Percentiles rank a stretch among this genome's conserved stretches.
phyloP scores from a whole-genome alignment of 2,888 invertebrate genomes.

The Muschampia plurimacula region DNA sequence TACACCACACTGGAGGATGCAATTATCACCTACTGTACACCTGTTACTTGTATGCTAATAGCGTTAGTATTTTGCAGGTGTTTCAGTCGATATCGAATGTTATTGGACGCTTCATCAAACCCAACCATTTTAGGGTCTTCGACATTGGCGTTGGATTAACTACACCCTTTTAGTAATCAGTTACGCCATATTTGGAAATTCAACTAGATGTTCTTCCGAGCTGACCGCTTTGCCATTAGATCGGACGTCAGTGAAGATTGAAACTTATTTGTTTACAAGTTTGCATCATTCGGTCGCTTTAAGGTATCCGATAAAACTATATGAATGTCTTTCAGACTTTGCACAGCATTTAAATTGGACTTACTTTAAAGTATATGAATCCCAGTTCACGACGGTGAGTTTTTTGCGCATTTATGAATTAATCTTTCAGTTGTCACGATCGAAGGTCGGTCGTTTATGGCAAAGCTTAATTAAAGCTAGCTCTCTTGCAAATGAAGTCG shows the following conservation, averaged over 20 bases:
- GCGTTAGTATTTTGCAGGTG: conserved; percentile 51
- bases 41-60: conserved; percentile 62
- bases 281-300: conserved; percentile 33
- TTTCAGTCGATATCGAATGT: conserved; percentile 38
- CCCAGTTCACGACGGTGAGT: conserved; percentile 29
- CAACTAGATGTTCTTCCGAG: conserved; percentile 29
- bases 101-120: conserved; percentile 50
- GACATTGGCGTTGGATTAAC: conserved; percentile 10
- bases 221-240: conserved; percentile 32
- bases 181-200: conserved; percentile 48
- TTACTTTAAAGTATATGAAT: neutral
- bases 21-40: conserved; percentile 67
- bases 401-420: conserved; percentile 56
- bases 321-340: neutral
- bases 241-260: conserved; percentile 35
- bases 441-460: conserved; percentile 69
- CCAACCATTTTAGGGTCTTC: conserved; percentile 45
- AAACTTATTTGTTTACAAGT: conserved; percentile 38
- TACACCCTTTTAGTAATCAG: conserved; percentile 29
- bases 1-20: conserved; percentile 60
- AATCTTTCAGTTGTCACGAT: conserved; percentile 61
- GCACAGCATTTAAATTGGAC: neutral
- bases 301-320: conserved; percentile 30
- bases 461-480: conserved; percentile 71
- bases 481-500: conserved; percentile 51